A percentile compares a stretch with the other conserved stretches of the same genome.
These are phyloP conservation scores for Enteromius afrohamiltoni DNA, from an alignment of 2,797 vertebrate species.

Conservation along the genomic window DNA sequence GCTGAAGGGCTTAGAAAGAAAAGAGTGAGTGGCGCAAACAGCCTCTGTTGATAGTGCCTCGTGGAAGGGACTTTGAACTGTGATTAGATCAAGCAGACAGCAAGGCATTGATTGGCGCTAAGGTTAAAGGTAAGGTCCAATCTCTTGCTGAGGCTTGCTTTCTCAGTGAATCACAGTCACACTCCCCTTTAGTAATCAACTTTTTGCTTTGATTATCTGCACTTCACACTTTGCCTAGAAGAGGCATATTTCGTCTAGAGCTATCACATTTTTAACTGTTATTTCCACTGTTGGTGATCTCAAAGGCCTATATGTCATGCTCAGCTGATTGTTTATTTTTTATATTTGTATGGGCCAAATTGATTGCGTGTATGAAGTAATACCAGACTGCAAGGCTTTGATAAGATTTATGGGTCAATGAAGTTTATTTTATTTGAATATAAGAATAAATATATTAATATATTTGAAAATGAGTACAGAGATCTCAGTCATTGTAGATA, in stretches of 20 bases:
- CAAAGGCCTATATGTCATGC: not conserved
- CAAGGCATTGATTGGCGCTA: conserved; percentile 67
- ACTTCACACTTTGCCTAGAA: not conserved
- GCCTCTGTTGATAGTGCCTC: conserved; percentile 54
- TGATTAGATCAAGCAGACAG: conserved; percentile 77
- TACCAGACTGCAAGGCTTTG: not conserved
- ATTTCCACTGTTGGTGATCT: not conserved
- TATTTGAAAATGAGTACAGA: not conserved
- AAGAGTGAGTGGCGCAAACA: conserved; percentile 63
- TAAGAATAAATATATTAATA: too few species aligned
- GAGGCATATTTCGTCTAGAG: not conserved
- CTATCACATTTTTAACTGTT: not conserved
- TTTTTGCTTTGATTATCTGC: conserved; percentile 18
- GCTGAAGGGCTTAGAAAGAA: conserved; percentile 48
- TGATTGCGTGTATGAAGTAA: conserved; percentile 10
- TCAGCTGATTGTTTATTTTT: not conserved
- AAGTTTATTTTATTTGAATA: not conserved
- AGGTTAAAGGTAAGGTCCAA: conserved; percentile 70
- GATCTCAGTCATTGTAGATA: not conserved
- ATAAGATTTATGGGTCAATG: conserved; percentile 14
- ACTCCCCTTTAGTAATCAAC: conserved; percentile 38
- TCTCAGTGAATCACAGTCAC: conserved; percentile 23
- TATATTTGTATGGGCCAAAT: not conserved
- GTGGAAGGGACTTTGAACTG: conserved; percentile 76
- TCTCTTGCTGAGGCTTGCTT: conserved; percentile 3